A percentile compares a stretch with the other conserved stretches of the same genome.
These are phyloP conservation scores for Nephrotoma flavescens DNA, from an alignment of 2,888 invertebrate genomes.

Conservation along the genomic window DNA sequence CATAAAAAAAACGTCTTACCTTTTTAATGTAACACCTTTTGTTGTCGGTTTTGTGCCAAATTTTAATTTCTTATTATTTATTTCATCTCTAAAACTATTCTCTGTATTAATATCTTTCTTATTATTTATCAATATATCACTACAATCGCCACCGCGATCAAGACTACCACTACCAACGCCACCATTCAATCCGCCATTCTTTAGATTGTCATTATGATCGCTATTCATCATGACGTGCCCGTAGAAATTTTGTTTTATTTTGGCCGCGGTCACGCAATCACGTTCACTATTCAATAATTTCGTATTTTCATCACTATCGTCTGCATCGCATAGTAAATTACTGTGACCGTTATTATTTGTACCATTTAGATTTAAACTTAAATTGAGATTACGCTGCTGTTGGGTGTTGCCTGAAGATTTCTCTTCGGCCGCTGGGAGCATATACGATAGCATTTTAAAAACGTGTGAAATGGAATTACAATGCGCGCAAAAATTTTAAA, in stretches of 20 bases:
- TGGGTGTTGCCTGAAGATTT: constrained; percentile 27
- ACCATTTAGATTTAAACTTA: constrained; percentile 14
- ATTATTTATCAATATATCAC: neutral
- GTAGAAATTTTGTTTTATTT: neutral
- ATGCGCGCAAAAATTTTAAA: neutral
- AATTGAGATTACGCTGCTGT: constrained; percentile 8
- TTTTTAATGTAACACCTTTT: constrained; percentile 28
- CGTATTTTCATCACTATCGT: constrained; percentile 10
- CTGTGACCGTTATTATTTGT: constrained; percentile 12
- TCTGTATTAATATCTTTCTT: neutral
- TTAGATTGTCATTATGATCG: neutral
- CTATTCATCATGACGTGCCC: neutral
- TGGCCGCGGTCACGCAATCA: constrained; percentile 7
- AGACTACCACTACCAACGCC: neutral
- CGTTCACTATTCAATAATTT: constrained; percentile 12
- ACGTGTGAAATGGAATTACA: neutral
- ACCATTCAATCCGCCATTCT: neutral
- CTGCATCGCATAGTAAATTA: neutral
- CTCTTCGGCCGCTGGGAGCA: constrained; percentile 60
- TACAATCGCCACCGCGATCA: neutral
- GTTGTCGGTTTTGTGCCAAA: constrained; percentile 11
- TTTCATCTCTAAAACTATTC: constrained; percentile 3
- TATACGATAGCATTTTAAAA: constrained; percentile 54
- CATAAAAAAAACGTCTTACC: constrained; percentile 17
- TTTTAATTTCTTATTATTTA: neutral